Conservation (phyloP, 2,888 invertebrate genomes). For the Macaria liturata region DNA sequence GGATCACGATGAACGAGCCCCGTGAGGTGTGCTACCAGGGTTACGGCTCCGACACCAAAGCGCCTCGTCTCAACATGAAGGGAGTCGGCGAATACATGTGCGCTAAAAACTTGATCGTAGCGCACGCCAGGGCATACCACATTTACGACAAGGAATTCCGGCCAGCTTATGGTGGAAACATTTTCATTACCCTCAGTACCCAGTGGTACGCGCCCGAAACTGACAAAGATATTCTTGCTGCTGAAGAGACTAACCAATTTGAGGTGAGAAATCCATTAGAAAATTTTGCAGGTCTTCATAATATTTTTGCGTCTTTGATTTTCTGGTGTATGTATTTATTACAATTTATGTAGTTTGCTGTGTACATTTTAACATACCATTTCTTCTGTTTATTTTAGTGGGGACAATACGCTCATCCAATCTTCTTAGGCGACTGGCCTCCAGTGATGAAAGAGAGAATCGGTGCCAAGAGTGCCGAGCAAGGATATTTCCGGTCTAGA, state of each 20-base stretch:
- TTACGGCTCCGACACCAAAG: constrained; percentile 58
- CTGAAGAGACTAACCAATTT: constrained; percentile 73
- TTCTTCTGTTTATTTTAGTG: constrained; percentile 47
- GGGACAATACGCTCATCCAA: constrained; percentile 84
- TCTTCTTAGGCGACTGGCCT: constrained; percentile 86
- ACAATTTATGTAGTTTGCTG: not conserved
- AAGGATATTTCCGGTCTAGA: constrained; percentile 82
- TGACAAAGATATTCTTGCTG: constrained; percentile 66
- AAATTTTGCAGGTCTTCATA: not conserved
- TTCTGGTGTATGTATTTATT: not conserved
- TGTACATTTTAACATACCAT: not conserved
- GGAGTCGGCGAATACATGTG: constrained; percentile 38
- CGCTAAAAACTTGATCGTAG: constrained; percentile 65
- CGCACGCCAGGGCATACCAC: constrained; percentile 80
- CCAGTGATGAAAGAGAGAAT: constrained; percentile 81
- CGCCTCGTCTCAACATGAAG: constrained; percentile 39
- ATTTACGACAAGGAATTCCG: constrained; percentile 75
- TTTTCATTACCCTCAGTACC: constrained; percentile 38
- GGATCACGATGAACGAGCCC: constrained; percentile 84
- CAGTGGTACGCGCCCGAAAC: constrained; percentile 67
- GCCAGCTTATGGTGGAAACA: constrained; percentile 46
- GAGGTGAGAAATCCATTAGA: constrained; percentile 51
- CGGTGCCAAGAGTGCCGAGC: constrained; percentile 77
- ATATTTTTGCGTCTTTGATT: not conserved
- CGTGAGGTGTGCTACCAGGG: constrained; percentile 56